A percentile compares a stretch with the other conserved stretches of the same genome.
Evolutionary conservation across 92 coral and sea anemone genomes (phyloP).

Genomic region (Parazoanthus swiftii): DNA sequence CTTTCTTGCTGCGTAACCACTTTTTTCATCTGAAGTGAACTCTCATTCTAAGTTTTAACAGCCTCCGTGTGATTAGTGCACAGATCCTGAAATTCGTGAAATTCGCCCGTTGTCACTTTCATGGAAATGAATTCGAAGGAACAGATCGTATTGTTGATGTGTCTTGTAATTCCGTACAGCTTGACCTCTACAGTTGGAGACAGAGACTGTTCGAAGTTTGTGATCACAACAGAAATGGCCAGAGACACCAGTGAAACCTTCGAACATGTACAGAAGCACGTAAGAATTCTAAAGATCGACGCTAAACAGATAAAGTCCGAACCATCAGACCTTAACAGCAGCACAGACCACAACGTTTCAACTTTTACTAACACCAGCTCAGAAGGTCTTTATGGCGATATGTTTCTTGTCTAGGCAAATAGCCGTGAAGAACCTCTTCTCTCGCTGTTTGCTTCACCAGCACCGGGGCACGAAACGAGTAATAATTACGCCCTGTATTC

Average conservation of each 20-base stretch:
- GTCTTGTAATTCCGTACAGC: not conserved
- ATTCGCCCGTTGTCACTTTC: not conserved
- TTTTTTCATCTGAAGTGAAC: too few relatives aligned
- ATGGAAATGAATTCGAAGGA: not conserved
- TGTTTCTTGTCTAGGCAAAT: not conserved
- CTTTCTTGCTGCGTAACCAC: too few relatives aligned
- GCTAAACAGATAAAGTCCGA: not conserved
- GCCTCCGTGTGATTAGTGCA: too few relatives aligned
- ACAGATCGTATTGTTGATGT: not conserved
- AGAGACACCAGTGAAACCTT: not conserved
- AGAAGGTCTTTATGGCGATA: not conserved
- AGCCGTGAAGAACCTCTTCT: constrained; percentile 7
- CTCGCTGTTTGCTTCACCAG: not conserved
- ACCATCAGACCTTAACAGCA: too few relatives aligned
- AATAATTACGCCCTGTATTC: not conserved
- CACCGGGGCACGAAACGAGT: too few relatives aligned
- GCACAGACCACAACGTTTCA: too few relatives aligned
- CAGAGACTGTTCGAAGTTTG: not conserved
- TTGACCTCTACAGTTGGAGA: not conserved
- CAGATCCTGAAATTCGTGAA: too few relatives aligned
- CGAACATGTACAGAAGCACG: not conserved
- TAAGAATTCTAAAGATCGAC: not conserved
- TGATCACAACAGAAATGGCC: not conserved
- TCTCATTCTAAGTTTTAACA: too few relatives aligned
- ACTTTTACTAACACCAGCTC: too few relatives aligned